Percentiles rank a stretch among this genome's conserved stretches.
Evolutionary conservation across 2,113 vertebrate genomes (phyloP).

Genomic region (Corythoichthys haematopterus): DNA sequence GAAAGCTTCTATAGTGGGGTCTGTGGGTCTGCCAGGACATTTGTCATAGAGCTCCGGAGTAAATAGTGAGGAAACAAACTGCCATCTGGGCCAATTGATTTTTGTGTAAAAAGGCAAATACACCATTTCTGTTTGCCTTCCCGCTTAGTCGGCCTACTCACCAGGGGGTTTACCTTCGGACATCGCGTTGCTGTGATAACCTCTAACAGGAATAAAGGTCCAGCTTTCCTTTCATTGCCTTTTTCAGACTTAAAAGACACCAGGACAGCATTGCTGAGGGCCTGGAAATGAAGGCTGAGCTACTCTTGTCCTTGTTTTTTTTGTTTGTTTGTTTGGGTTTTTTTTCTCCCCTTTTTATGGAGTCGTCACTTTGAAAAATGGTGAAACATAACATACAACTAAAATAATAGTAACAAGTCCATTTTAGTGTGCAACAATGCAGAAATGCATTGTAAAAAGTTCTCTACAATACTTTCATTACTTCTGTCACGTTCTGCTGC

Average conservation of each 20-base stretch:
- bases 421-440: no score
- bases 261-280: neutral
- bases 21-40: slow-evolving; percentile 56
- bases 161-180: slow-evolving; percentile 52
- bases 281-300: neutral
- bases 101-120: slow-evolving; percentile 69
- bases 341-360: no score
- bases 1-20: slow-evolving; percentile 11
- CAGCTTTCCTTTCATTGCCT: slow-evolving; percentile 26
- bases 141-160: slow-evolving; percentile 42
- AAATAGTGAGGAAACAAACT: slow-evolving; percentile 66
- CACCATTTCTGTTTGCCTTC: slow-evolving; percentile 58
- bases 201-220: slow-evolving; percentile 35
- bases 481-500: no score
- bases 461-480: no score
- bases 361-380: no score
- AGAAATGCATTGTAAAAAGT: no score
- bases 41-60: slow-evolving; percentile 56
- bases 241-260: slow-evolving; percentile 15
- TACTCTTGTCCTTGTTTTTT: neutral
- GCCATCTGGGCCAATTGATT: slow-evolving; percentile 67
- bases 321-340: no score
- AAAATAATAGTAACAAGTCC: no score
- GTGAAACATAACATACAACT: no score
- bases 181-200: slow-evolving; percentile 56